phyloP scores from a whole-genome alignment of 2,797 vertebrate species.

The Clarias pachynema region DNA sequence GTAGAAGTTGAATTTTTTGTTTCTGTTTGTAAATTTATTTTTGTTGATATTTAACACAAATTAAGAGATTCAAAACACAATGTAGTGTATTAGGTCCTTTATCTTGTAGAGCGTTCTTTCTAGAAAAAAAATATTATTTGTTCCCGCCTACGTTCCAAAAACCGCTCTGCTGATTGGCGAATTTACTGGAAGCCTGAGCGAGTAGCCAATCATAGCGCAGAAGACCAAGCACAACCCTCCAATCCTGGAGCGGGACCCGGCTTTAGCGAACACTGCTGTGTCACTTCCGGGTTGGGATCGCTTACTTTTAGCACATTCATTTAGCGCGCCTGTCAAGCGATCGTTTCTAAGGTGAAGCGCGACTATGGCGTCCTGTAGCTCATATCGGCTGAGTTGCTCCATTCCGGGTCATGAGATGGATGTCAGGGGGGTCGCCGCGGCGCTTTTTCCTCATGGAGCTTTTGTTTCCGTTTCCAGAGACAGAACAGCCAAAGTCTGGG shows the following conservation, averaged over 20 bases:
- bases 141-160: not conserved
- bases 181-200: not conserved
- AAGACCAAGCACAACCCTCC: not conserved
- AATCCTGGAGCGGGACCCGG: not conserved
- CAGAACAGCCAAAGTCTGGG: slow-evolving; percentile 91
- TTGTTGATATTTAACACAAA: too few species aligned
- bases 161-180: not conserved
- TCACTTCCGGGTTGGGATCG: slow-evolving; percentile 44
- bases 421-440: slow-evolving; percentile 82
- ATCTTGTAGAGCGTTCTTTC: not conserved
- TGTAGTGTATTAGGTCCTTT: not conserved
- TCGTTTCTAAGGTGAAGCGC: slow-evolving; percentile 14
- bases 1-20: too few species aligned
- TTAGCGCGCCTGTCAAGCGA: slow-evolving; percentile 20
- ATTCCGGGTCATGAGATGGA: slow-evolving; percentile 91
- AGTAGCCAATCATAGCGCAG: not conserved
- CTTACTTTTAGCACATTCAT: slow-evolving; percentile 25
- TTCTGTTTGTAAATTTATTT: too few species aligned
- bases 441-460: slow-evolving; percentile 79
- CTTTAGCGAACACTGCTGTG: slow-evolving; percentile 40
- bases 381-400: slow-evolving; percentile 89
- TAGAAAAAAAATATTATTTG: not conserved
- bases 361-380: slow-evolving; percentile 73
- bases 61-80: too few species aligned
- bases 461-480: slow-evolving; percentile 96